Evolutionary conservation across 2,113 vertebrate genomes (phyloP), one percentile per base, ranked within the genome.

Genomic region (Etheostoma cragini): DNA sequence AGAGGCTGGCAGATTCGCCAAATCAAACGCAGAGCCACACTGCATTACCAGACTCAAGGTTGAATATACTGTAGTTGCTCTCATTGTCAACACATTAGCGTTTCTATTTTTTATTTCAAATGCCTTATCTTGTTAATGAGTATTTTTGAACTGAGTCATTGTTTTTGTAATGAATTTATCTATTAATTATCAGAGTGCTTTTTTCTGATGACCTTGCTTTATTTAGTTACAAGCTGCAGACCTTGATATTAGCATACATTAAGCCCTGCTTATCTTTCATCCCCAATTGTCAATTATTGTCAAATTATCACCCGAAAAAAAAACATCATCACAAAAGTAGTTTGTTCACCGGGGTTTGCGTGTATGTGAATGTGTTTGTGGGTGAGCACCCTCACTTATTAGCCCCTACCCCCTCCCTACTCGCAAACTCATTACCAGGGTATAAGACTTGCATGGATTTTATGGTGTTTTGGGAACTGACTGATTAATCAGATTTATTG

Each of bases 401-500:
- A 87, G 63, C 84, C 88, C 76, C 81, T 60, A 52, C 73, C 82
- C 87, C 84, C 80, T 82, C 83, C 84, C 68, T 75, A 52, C 79
- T 88, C 85, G 74, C 83, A 89, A 90, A 94, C 91, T 94, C 90
- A 94, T 94, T 94, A 93, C 84, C 81, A 89, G 90, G 76, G 82
- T 90, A 93, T 91, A 92, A 94, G 88, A 92, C 89, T 92, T 91
- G 91, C 76, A 56, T 91, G 88, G 86, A 90, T 94, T 94, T 93
- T 93, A 93, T 94, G 85, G 90, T 92, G 94, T 94, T 94, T 94
- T 94, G 91, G 92, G 92, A 94, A 93, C 91, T 90, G 93, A 94
- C 92, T 92, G 88, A 90, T 94, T 94, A 95, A 95, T 95, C 91
- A 92, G 92, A 94, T 94, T 94, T 95, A 95, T 93, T 94, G 91